phyloP scores from a whole-genome alignment of 2,113 vertebrate genomes.

The Petaurus breviceps region DNA sequence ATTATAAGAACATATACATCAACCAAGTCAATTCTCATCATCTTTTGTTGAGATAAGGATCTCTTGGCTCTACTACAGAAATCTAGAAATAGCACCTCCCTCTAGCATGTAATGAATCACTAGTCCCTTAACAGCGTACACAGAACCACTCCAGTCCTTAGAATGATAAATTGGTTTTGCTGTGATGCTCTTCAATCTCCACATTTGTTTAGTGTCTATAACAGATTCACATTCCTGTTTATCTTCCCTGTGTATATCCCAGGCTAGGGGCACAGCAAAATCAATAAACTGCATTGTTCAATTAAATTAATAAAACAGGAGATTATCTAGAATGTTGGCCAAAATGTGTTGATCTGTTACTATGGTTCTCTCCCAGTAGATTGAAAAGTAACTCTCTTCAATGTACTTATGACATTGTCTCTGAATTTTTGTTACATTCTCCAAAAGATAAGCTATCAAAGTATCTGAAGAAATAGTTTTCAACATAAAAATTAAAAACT shows the following conservation, averaged over 20 bases:
- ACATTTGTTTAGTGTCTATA: neutral
- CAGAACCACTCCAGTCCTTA: neutral
- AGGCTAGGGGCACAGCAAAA: neutral
- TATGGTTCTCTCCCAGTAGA: neutral
- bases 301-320: neutral
- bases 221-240: neutral
- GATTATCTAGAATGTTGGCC: neutral
- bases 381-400: neutral
- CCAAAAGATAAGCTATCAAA: neutral
- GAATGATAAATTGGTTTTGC: neutral
- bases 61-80: neutral
- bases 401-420: neutral
- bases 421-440: neutral
- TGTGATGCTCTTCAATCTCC: neutral
- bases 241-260: neutral
- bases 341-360: neutral
- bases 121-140: neutral
- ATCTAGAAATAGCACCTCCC: neutral
- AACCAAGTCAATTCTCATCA: neutral
- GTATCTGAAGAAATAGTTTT: neutral
- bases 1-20: neutral
- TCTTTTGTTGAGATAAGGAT: neutral
- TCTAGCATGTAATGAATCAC: neutral
- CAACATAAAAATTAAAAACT: neutral
- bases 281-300: neutral